Evolutionary conservation across 2,888 invertebrate genomes (phyloP).

Genomic region (Lacanobia wlatinum): DNA sequence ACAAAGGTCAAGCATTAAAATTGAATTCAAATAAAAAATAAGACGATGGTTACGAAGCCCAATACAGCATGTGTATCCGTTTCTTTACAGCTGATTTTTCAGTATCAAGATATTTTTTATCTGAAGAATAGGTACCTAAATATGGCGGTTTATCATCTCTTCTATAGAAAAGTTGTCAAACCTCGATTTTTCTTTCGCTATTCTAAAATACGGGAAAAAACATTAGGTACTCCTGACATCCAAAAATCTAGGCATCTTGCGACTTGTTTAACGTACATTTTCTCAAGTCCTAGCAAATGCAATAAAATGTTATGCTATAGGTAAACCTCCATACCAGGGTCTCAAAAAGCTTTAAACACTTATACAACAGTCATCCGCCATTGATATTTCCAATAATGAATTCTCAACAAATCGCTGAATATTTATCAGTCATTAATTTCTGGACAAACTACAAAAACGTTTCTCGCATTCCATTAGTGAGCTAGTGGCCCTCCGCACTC

Average conservation of each 20-base stretch:
- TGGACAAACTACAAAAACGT: constrained; percentile 58
- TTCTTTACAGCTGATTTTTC: background rate
- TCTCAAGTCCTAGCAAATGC: background rate
- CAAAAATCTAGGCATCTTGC: background rate
- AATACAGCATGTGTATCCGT: background rate
- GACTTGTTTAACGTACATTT: background rate
- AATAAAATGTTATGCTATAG: constrained; percentile 26
- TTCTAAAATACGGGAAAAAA: background rate
- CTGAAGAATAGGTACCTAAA: background rate
- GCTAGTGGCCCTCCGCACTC: constrained; percentile 28
- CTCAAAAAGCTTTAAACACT: constrained; percentile 47
- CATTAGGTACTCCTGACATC: background rate
- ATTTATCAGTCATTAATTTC: constrained; percentile 66
- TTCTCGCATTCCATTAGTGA: constrained; percentile 64
- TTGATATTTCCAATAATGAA: constrained; percentile 51
- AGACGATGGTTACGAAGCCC: background rate
- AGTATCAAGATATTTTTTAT: background rate
- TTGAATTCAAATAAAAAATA: background rate
- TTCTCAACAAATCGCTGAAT: constrained; percentile 60
- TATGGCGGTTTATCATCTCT: background rate
- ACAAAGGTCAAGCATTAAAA: background rate
- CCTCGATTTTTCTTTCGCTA: background rate
- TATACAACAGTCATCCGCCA: constrained; percentile 45
- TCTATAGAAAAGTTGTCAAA: background rate
- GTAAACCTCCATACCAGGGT: constrained; percentile 31